Base-by-base conservation (phyloP, 1,140 invertebrate genomes). In the Drosophila teissieri region DNA sequence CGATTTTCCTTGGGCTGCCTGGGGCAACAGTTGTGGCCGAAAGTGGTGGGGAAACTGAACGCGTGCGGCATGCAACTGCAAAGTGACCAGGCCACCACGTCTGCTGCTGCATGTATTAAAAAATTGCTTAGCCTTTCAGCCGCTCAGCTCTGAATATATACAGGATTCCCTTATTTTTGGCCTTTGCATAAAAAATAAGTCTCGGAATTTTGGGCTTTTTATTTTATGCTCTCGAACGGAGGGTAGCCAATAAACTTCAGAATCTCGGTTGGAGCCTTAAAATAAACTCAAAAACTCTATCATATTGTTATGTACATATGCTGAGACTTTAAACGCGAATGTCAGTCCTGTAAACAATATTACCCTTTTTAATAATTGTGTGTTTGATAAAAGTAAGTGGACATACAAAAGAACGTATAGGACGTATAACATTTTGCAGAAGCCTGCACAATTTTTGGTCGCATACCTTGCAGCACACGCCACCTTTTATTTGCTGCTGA, bases 1-100 rank as follows among this genome's bases (percentile, higher is more conserved):
- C 49, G 48, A 80, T 74, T 86, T 82, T 72, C 76, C 45, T 60
- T 42, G 19, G 31, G 37, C 53, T 73, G 52, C 67, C 60, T 63
- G 53, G 60, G 74, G 74, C 82, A 85, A 82, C 82, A 82, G 79
- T 78, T 76, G 75, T 75, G 61, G 31, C 73, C 63, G 63, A 57
- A 60, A 40, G 64, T 10, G 31, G 31, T 31, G 31, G 48, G 65
- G 78, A 56, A 73, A 46, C 53, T 57, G 40, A 65, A 64, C 58
- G 83, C 83, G 83, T 86, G 83, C 62, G 54, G 49, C 83, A 86
- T 86, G 83, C 83, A 88, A 86, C 83, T 64, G 62, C 58, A 76
- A 82, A 88, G 52, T 78, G 74, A 55, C 78, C 77, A 54, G 44
- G 49, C 48, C 58, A 52, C 72, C 61, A 54, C 53, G 53, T 52